Conservation (phyloP, 2,888 invertebrate genomes). For the Lasioglossum oenotherae region DNA sequence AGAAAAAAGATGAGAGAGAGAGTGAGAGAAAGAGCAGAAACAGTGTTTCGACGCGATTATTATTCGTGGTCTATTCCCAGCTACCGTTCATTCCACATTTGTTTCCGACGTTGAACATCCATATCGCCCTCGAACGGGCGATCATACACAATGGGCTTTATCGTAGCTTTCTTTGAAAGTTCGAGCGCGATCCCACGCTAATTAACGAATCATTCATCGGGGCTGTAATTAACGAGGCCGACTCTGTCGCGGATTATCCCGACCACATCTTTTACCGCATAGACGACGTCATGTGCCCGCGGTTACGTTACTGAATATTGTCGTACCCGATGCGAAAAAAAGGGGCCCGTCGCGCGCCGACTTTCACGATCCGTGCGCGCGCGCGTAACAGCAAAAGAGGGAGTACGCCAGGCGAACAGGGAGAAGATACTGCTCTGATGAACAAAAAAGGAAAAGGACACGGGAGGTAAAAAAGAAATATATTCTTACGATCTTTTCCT, state of each 20-base stretch:
- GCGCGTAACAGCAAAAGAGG: not conserved
- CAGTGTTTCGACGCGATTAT: slow-evolving; percentile 71
- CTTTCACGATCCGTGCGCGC: slow-evolving; percentile 24
- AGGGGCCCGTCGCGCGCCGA: slow-evolving; percentile 34
- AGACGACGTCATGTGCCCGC: slow-evolving; percentile 56
- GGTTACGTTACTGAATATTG: slow-evolving; percentile 65
- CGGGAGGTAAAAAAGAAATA: slow-evolving; percentile 20
- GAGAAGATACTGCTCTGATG: slow-evolving; percentile 4
- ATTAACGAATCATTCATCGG: slow-evolving; percentile 82
- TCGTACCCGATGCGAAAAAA: slow-evolving; percentile 45
- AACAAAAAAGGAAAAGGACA: slow-evolving; percentile 5
- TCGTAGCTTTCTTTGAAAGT: slow-evolving; percentile 79
- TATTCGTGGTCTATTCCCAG: slow-evolving; percentile 67
- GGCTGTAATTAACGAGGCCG: slow-evolving; percentile 79
- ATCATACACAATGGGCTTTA: slow-evolving; percentile 80
- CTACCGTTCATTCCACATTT: slow-evolving; percentile 70
- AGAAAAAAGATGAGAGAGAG: not conserved
- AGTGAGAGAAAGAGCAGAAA: slow-evolving; percentile 39
- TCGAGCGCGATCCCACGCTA: slow-evolving; percentile 79
- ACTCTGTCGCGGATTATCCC: slow-evolving; percentile 74
- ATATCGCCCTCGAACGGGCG: slow-evolving; percentile 76
- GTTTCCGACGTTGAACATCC: slow-evolving; percentile 70
- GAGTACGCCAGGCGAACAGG: slow-evolving; percentile 4
- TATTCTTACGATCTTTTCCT: slow-evolving; percentile 51
- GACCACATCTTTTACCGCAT: slow-evolving; percentile 65